phyloP scores from a whole-genome alignment of 2,888 invertebrate genomes.

The Bombyx huttoni region DNA sequence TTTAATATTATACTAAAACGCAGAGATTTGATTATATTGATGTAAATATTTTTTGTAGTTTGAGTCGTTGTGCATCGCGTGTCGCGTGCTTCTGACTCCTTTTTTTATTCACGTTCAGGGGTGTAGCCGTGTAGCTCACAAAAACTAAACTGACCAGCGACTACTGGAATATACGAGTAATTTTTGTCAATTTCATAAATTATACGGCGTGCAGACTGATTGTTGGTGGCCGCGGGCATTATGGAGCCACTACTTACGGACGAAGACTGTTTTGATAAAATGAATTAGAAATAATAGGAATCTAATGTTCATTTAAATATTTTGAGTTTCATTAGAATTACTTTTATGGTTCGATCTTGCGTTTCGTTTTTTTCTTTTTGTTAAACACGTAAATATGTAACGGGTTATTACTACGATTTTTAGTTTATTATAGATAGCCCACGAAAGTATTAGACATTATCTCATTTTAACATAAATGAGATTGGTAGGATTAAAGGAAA shows the following conservation, averaged over 20 bases:
- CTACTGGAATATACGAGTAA: constrained; percentile 61
- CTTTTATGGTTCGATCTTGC: too few species aligned
- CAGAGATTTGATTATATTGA: constrained; percentile 60
- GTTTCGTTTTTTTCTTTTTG: too few species aligned
- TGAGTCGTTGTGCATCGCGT: constrained; percentile 52
- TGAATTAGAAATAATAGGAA: constrained; percentile 7
- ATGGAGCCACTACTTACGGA: not conserved
- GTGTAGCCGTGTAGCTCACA: constrained; percentile 30
- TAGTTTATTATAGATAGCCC: too few species aligned
- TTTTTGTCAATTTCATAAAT: constrained; percentile 70
- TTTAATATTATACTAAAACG: constrained; percentile 56
- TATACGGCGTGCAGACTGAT: constrained; percentile 54
- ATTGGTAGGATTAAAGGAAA: too few species aligned
- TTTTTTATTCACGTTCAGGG: constrained; percentile 48
- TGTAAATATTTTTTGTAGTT: constrained; percentile 40
- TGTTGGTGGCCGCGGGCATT: constrained; percentile 46
- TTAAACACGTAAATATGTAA: too few species aligned
- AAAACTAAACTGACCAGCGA: constrained; percentile 64
- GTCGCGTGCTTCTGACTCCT: constrained; percentile 59
- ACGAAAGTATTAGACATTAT: too few species aligned
- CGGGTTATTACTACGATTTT: too few species aligned
- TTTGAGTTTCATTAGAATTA: constrained; percentile 3
- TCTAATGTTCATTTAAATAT: constrained; percentile 8
- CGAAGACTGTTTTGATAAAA: not conserved
- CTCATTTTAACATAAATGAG: too few species aligned